Evolutionary conservation across 2,797 vertebrate genomes (phyloP), one percentile per base, ranked within the genome.

Genomic region (Typhlichthys eigenmanni): DNA sequence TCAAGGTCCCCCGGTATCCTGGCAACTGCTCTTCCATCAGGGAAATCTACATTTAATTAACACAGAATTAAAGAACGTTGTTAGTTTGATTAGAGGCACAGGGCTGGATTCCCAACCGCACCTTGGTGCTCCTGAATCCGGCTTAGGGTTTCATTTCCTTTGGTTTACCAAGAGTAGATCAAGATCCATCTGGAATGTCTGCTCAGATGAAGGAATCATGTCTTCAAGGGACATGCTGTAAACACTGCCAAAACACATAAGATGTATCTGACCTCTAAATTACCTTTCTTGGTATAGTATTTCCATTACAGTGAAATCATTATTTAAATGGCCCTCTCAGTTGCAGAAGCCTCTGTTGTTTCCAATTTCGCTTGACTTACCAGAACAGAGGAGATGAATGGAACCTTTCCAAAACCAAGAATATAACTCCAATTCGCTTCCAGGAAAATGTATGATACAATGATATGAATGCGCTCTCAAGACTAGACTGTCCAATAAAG

Each of bases 1-100:
- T 75, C 67, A 14, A 69, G 69, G 77, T 85, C 81, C 80, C 72
- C 58, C 65, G 79, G 75, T 75, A 74, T 76, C 64, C 62, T 52
- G 48, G 74, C 58, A 54, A 66, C 76, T 55, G 67, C 64, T 83
- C 72, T 60, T 79, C 80, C 79, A 81, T 85, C 69, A 78, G 78
- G 72, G 71, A 78, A 86, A 87, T 83, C 68, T 84, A 79, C 78
- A 85, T 91, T 92, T 92, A 89, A 93, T 92, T 92, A 92, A 89
- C 75, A 72, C 62, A 83, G 84, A 91, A 92, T 91, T 91, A 92
- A 86, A 89, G 79, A 76, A 78, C 81, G 89, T 89, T 89, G 85
- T 90, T 89, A 81, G 89, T 91, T 85, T 91, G 87, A 92, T 91
- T 87, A 85, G 90, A 89, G 76, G 82, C 82, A 78, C 68, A 72